These are phyloP conservation scores for Rhinogobius similis DNA, from an alignment of 2,113 vertebrate genomes.

Conservation along the genomic window DNA sequence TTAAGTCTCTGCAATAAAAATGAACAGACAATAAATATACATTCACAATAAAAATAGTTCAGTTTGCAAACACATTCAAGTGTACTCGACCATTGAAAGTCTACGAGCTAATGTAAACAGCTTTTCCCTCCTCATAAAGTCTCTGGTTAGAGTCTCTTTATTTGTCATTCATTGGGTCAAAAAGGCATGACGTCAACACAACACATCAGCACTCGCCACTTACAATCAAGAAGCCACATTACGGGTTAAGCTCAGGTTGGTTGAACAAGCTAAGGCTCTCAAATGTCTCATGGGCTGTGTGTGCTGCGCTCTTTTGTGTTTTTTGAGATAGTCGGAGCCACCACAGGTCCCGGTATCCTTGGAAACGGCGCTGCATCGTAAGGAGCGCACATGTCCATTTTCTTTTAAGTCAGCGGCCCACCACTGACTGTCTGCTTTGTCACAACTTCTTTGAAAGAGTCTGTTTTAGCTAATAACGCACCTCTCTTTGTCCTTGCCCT, in stretches of 20 bases:
- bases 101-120: conserved; percentile 73
- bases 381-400: conserved; percentile 24
- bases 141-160: conserved; percentile 28
- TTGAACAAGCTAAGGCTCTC: conserved; percentile 60
- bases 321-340: conserved; percentile 7
- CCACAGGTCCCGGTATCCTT: conserved; percentile 30
- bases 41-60: conserved; percentile 69
- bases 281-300: conserved; percentile 36
- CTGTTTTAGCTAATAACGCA: conserved; percentile 88
- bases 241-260: conserved; percentile 53
- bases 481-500: conserved; percentile 89
- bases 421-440: conserved; percentile 23
- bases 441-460: not conserved
- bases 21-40: conserved; percentile 76
- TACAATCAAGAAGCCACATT: conserved; percentile 63
- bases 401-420: not conserved
- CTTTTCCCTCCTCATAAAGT: conserved; percentile 10
- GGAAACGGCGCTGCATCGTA: conserved; percentile 20
- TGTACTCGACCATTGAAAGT: conserved; percentile 55
- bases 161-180: conserved; percentile 11
- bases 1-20: conserved; percentile 41
- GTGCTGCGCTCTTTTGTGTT: not conserved
- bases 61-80: conserved; percentile 70
- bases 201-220: conserved; percentile 58
- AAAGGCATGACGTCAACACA: conserved; percentile 60